Base-by-base conservation (phyloP, 1,140 invertebrate genomes). In the Oreohelix idahoensis region DNA sequence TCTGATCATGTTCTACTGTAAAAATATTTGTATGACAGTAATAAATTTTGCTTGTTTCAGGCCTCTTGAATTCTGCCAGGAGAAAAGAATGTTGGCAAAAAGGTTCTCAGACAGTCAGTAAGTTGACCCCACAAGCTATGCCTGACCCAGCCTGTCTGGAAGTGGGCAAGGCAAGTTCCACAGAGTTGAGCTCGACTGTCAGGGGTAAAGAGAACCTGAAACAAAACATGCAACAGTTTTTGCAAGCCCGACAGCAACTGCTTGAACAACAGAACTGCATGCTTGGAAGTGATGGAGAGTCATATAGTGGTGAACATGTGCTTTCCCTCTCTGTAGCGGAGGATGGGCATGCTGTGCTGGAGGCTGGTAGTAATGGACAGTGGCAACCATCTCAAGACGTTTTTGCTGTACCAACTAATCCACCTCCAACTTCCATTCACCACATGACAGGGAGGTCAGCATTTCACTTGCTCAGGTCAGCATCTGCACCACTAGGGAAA, bases 171-270 rank as follows among this genome's bases (percentile, higher is more conserved):
- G 23, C 74, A 51, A 83, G 79, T 2, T 83, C 81, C 35, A 51
- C 45, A 32, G 85, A 89, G 79, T 79, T 77, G 15, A 58, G 87
- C 13, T 86, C 87, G 70, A 87, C 82, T 39, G 84, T 83, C 32
- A 83, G 85, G 79, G 88, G 86, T 80, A 87, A 90, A 13, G 88
- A 89, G 35, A 91, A 87, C 81, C 74, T 90, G 32, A 84, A 88
- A 75, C 89, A 83, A 77, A 91, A 86, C 83, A 91, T 92, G 88
- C 90, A 92, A 42, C 92, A 91, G 66, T 84, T 91, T 29, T 87
- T 93, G 74, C 91, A 93, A 76, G 89, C 89, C 17, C 86, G 88
- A 26, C 87, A 90, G 26, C 81, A 84, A 38, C 84, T 86, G 49
- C 70, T 80, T 36, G 82, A 85, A 45, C 81, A 85, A 38, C 45